Evolutionary conservation across 2,113 vertebrate genomes (phyloP), one percentile per base, ranked within the genome.

Genomic region (Oxyruncus cristatus): DNA sequence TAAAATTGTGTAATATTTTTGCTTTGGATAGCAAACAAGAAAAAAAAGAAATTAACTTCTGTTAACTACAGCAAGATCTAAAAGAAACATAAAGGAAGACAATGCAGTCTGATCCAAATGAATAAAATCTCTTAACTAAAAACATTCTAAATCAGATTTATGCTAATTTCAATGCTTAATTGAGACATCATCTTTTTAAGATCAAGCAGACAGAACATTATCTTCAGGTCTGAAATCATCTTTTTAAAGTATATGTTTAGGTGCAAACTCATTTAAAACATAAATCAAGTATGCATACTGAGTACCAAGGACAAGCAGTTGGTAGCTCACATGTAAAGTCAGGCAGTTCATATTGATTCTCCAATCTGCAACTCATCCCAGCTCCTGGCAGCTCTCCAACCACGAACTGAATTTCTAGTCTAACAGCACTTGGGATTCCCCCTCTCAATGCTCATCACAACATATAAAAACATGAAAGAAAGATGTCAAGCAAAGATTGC

Each of bases 61-160:
- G 33, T 89, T 96, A 96, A 97, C 94, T 92, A 93, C 82, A 95
- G 44, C 61, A 83, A 89, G 71, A 93, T 88, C 92, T 94, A 88
- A 88, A 96, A 92, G 65, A 95, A 93, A 37, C 52, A 94, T 87
- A 92, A 93, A 96, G 12, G 14, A 88, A 94, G 49, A 65, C 23
- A 90, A 85, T 74, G 35, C 80, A 85, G 62, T 33, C 81, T 56
- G 30, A 93, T 87, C 9, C 70, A 94, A 92, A 14, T 91, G 85
- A 95, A 95, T 67, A 91, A 96, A 95, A 92, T 58, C 55, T 80
- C 81, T 68, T 82, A 56, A 84, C 66, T 88, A 78, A 93, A 93
- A 96, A 83, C 41, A 80, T 84, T 93, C 42, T 66, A 90, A 75
- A 88, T 84, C 85, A 88, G 75, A 61, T 58, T 95, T 72, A 81